Percentiles rank a stretch among this genome's conserved stretches.
Evolutionary conservation across 64 coral and sea anemone genomes (phyloP).

Genomic region (Catalaphyllia jardinei): DNA sequence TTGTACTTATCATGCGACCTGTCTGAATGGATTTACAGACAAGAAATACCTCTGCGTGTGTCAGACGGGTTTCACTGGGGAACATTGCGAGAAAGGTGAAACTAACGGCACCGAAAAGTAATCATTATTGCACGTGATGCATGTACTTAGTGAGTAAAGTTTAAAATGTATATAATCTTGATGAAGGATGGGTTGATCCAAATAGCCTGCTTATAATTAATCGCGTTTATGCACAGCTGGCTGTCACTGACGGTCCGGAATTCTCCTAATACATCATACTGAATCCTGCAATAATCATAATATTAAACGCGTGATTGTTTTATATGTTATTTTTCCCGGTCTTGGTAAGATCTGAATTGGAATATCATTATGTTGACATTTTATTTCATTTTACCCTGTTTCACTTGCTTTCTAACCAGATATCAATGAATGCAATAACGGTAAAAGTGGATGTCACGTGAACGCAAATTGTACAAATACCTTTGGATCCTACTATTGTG

Average conservation of each 20-base stretch:
- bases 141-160: no score
- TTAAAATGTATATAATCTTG: no score
- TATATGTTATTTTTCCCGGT: no score
- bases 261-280: no score
- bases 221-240: no score
- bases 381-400: not conserved
- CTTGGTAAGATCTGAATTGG: not conserved
- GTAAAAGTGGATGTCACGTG: not conserved
- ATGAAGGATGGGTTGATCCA: no score
- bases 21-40: not conserved
- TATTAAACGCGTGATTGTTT: no score
- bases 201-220: no score
- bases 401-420: not conserved
- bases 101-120: no score
- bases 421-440: not conserved
- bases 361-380: not conserved
- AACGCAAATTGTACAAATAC: not conserved
- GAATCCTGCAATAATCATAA: no score
- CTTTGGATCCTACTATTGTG: not conserved
- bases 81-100: conserved; percentile 1
- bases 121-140: no score
- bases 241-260: no score
- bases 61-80: not conserved
- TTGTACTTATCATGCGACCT: not conserved
- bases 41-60: not conserved